Evolutionary conservation across 2,888 invertebrate genomes (phyloP), one percentile per base, ranked within the genome.

Genomic region (Troides helena): DNA sequence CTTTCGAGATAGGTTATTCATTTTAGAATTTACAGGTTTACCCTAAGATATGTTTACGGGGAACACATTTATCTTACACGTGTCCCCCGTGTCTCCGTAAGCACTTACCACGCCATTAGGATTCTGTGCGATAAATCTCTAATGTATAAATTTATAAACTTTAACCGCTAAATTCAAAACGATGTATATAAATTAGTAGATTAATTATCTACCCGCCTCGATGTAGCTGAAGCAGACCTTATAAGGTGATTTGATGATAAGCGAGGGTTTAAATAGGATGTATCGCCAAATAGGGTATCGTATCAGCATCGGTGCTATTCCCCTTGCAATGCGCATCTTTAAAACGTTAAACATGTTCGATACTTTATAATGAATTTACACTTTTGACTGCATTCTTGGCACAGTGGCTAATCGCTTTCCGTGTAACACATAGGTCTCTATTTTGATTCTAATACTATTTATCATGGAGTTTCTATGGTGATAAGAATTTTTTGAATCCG

Each of bases 171-270:
- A 72, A 72, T 71, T 70, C 74, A 72, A 76, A 73, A 74, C 73
- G 72, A 72, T 67, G 71, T 66, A 56, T 69, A 69, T 71, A 74
- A 77, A 77, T 77, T 74, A 73, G 73, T 70, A 69, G 72, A 75
- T 75, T 75, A 74, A 76, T 77, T 75, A 76, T 75, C 53, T 57
- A 71, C 71, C 64, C 71, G 64, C 67, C 72, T 71, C 71, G 72
- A 68, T 73, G 72, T 73, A 70, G 71, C 71, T 63, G 60, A 60
- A 57, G 1, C 46, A 53, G n/a, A 59, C 53, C 56, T 60, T 64
- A 67, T 63, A 70, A 60, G 67, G 70, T 21, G 50, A 8, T 18
- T 53, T 59, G 53, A 59, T 60, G 59, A 67, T 70, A 67, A 66
- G 62, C 39, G 21, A 67, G 63, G 63, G 67, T 53, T 70, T 67